Base-by-base conservation (phyloP, 2,888 invertebrate genomes). In the Tupiocoris notatus region DNA sequence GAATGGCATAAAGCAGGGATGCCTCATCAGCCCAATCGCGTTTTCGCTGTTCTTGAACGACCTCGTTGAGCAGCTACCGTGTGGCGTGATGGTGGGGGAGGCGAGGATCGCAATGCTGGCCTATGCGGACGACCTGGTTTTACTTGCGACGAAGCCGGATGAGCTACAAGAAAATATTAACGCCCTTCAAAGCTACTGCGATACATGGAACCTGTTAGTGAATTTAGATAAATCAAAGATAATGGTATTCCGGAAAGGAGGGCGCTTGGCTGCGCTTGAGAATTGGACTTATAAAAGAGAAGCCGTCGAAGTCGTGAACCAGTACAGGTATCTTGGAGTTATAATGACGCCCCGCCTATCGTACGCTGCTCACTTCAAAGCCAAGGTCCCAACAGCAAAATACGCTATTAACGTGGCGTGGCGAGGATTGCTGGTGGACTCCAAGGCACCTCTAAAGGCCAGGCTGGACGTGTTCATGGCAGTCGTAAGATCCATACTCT, bases 201-300 rank as follows among this genome's bases (percentile, higher is more conserved):
- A 70, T 23, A 58, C 17, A 9, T 70, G 70, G 59, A 70, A 18
- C 17, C 39, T 71, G n/a, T 7, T 61, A 21, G 62, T 71, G 6
- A 71, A 71, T 62, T 61, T 71, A 39, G 71, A 71, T n/a, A 71
- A 71, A 20, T 71, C 71, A 9, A 62, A 71, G 39, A 25, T 23
- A 6, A 61, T 71, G 71, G 62, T 58, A 24, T 70, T 70, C 18
- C 22, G 59, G 20, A 20, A 59, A 1, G 70, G 70, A 39, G 65
- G 65, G 25, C n/a, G 1, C 2, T 9, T 25, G 1, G 65, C 65
- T n/a, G 18, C 24, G 1, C n/a, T 18, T 1, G 65, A 65, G 39
- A 12, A 6, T 12, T 65, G 65, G 65, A 39, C 3, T 0, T 65
- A 25, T 16, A 18, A 39, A 18, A n/a, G 22, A 9, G 22, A 25